Percentiles rank a stretch among this genome's conserved stretches.
Evolutionary conservation across 1,140 invertebrate genomes (phyloP).

Genomic region (Ceratina australensis): DNA sequence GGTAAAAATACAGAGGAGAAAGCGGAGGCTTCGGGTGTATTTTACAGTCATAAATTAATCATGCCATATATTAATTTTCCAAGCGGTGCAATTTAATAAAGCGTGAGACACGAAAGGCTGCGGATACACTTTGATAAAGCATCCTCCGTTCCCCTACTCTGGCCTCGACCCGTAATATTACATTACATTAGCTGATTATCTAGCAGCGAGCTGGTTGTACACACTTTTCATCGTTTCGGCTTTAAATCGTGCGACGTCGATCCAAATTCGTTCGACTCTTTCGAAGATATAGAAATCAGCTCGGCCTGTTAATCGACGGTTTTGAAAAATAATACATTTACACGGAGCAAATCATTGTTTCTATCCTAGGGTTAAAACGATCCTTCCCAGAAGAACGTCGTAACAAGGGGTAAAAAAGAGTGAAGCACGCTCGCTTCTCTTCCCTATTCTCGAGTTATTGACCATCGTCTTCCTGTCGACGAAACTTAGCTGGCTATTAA

Average conservation of each 20-base stretch:
- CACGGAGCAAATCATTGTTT: no score
- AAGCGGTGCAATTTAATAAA: slow-evolving; percentile 61
- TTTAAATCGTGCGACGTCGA: slow-evolving; percentile 22
- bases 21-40: slow-evolving; percentile 15
- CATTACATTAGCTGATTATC: slow-evolving; percentile 65
- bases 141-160: slow-evolving; percentile 25
- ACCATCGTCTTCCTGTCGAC: background rate
- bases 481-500: slow-evolving; percentile 23
- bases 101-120: slow-evolving; percentile 65
- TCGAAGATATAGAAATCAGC: background rate
- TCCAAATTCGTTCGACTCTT: background rate
- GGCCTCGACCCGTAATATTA: slow-evolving; percentile 47
- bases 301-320: no score
- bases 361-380: background rate
- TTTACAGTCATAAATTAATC: slow-evolving; percentile 57
- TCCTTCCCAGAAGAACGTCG: background rate
- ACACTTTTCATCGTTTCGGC: slow-evolving; percentile 33
- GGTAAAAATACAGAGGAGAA: background rate
- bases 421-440: background rate
- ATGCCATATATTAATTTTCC: slow-evolving; percentile 51
- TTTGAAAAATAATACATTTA: no score
- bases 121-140: slow-evolving; percentile 58
- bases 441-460: background rate
- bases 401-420: no score
- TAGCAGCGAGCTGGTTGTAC: slow-evolving; percentile 28